Conservation (phyloP, 2,113 vertebrate species). For the Lasiurus borealis region DNA sequence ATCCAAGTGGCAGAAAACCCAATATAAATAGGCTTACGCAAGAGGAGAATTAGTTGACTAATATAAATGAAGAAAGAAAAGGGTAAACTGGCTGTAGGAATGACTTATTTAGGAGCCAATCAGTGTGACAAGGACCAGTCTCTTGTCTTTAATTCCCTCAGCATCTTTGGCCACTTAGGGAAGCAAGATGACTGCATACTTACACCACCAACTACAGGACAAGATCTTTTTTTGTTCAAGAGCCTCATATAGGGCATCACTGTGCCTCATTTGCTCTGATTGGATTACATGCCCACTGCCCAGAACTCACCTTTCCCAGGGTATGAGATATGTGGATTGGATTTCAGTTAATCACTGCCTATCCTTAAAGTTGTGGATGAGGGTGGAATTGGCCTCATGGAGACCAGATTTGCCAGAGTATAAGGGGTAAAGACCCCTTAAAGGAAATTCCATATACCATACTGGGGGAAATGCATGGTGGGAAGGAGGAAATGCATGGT, state of each 20-base stretch:
- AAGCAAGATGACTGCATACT: not conserved
- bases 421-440: not conserved
- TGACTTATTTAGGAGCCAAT: not conserved
- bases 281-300: not conserved
- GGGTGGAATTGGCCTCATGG: not conserved
- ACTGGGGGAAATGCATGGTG: not conserved
- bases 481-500: not conserved
- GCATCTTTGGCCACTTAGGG: not conserved
- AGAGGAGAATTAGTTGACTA: not conserved
- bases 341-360: not conserved
- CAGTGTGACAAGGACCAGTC: not conserved
- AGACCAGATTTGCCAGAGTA: not conserved
- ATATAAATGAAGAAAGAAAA: not conserved
- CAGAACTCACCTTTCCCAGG: not conserved
- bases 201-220: not conserved
- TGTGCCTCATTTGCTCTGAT: not conserved
- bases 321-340: not conserved
- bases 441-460: not conserved
- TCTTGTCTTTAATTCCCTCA: not conserved
- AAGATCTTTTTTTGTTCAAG: not conserved
- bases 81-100: not conserved
- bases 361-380: not conserved
- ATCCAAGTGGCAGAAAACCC: not conserved
- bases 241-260: not conserved
- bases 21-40: not conserved